Evolutionary conservation across 2,113 vertebrate genomes (phyloP).

Genomic region (Bettongia penicillata): DNA sequence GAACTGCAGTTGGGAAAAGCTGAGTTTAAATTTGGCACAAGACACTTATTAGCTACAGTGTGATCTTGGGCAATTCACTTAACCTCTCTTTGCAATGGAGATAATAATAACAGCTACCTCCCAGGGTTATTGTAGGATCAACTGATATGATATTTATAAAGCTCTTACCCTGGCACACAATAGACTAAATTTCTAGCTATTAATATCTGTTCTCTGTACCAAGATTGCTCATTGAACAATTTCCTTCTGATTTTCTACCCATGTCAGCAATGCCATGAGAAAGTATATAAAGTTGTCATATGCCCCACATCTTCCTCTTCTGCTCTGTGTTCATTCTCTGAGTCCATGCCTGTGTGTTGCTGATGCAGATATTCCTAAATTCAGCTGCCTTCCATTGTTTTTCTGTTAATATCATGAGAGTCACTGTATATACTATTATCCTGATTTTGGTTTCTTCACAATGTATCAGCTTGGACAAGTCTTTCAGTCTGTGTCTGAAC

Average conservation of each 20-base stretch:
- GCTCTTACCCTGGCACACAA: background rate
- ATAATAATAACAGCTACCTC: background rate
- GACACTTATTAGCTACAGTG: background rate
- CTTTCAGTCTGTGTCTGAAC: background rate
- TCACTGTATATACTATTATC: background rate
- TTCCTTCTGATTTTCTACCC: constrained; percentile 43
- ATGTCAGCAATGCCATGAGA: constrained; percentile 21
- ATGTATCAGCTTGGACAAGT: background rate
- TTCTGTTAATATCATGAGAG: background rate
- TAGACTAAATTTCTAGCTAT: background rate
- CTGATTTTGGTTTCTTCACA: background rate
- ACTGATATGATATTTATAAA: background rate
- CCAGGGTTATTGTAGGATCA: background rate
- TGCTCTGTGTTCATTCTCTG: background rate
- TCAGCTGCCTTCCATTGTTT: background rate
- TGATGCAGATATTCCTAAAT: constrained; percentile 5
- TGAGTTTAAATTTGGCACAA: background rate
- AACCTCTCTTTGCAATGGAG: background rate
- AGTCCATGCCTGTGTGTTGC: background rate
- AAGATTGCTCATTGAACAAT: background rate
- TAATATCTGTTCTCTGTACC: background rate
- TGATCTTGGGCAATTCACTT: background rate
- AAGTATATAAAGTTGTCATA: constrained; percentile 28
- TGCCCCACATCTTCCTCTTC: constrained; percentile 43
- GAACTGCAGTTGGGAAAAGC: background rate